These are phyloP conservation scores for Anolis apletophallus DNA, from an alignment of 2,797 vertebrate genomes.

Conservation along the genomic window DNA sequence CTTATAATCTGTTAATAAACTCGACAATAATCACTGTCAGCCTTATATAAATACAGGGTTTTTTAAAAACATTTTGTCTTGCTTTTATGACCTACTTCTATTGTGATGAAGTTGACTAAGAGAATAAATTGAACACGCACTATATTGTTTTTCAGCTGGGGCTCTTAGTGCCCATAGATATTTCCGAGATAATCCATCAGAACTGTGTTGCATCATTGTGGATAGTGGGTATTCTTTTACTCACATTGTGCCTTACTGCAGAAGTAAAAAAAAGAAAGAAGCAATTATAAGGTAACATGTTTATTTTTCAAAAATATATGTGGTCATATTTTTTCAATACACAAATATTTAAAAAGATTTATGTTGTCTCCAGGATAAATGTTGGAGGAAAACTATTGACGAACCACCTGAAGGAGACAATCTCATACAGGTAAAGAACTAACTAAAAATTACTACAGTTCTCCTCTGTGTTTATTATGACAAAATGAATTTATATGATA, in stretches of 20 bases:
- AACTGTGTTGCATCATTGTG: conserved; percentile 94
- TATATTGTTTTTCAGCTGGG: conserved; percentile 82
- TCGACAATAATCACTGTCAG: too few relatives aligned
- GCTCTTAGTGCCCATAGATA: conserved; percentile 92
- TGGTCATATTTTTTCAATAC: conserved; percentile 71
- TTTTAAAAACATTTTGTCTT: too few relatives aligned
- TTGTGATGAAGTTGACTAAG: too few relatives aligned
- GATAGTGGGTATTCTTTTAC: conserved; percentile 98
- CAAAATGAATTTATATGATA: not conserved
- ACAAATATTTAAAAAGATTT: not conserved
- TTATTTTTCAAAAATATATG: conserved; percentile 79
- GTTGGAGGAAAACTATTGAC: conserved; percentile 97
- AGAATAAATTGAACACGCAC: not conserved
- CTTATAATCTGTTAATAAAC: too few relatives aligned
- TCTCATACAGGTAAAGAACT: conserved; percentile 91
- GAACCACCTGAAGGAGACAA: conserved; percentile 98
- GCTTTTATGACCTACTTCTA: too few relatives aligned
- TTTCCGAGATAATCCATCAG: conserved; percentile 89
- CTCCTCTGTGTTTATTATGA: not conserved
- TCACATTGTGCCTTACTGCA: conserved; percentile 93
- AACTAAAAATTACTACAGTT: not conserved
- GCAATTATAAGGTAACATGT: conserved; percentile 90
- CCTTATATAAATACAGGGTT: too few relatives aligned
- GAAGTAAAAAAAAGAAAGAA: conserved; percentile 95
- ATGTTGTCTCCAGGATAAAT: conserved; percentile 86